Evolutionary conservation across 2,888 invertebrate genomes (phyloP).

Genomic region (Eristalis arbustorum): DNA sequence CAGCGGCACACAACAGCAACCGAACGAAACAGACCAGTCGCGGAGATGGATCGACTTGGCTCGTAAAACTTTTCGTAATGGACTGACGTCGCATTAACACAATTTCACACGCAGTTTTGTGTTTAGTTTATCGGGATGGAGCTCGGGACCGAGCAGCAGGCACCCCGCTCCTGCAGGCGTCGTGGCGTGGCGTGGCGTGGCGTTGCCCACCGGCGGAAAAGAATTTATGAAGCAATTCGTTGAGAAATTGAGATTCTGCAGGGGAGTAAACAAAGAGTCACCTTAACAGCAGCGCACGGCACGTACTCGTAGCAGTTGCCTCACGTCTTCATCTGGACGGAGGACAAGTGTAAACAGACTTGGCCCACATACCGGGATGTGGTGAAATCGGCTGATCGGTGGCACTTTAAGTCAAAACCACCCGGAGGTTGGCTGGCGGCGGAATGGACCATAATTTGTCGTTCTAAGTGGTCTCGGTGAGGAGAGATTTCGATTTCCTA

Average conservation of each 20-base stretch:
- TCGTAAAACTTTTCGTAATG: constrained; percentile 63
- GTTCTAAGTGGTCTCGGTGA: constrained; percentile 6
- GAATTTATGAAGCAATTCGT: constrained; percentile 65
- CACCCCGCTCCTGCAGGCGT: neutral
- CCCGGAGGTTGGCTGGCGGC: constrained; percentile 2
- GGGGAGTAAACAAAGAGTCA: constrained; percentile 61
- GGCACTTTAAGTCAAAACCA: constrained; percentile 40
- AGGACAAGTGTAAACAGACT: constrained; percentile 34
- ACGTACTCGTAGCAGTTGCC: constrained; percentile 21
- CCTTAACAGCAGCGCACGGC: constrained; percentile 36
- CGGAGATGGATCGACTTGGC: constrained; percentile 35
- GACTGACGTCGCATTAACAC: constrained; percentile 66
- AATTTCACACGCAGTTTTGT: constrained; percentile 58
- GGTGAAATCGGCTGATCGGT: constrained; percentile 42
- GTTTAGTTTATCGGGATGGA: constrained; percentile 52
- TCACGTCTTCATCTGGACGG: neutral
- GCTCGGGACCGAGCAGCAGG: neutral
- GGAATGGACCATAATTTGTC: constrained; percentile 38
- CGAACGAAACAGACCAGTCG: constrained; percentile 15
- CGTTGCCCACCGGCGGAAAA: neutral
- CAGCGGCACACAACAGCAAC: neutral
- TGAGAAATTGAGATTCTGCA: constrained; percentile 62
- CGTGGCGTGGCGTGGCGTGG: neutral
- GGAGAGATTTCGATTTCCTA: constrained; percentile 4
- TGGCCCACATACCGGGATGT: constrained; percentile 37